phyloP scores from a whole-genome alignment of 2,888 invertebrate genomes.

The Dyspetes luteomarginatus region DNA sequence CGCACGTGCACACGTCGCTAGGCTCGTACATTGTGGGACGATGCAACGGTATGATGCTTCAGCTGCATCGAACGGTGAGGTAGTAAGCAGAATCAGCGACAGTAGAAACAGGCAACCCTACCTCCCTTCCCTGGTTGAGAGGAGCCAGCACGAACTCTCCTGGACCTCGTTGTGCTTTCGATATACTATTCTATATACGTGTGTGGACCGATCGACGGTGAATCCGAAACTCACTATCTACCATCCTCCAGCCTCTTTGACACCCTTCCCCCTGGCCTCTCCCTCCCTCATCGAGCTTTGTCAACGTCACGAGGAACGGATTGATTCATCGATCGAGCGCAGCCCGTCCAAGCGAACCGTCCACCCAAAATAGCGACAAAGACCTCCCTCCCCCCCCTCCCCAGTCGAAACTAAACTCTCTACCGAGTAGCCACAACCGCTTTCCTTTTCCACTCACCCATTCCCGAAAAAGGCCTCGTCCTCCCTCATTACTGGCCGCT shows the following conservation, averaged over 20 bases:
- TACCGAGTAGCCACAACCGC: constrained; percentile 40
- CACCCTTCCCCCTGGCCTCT: constrained; percentile 54
- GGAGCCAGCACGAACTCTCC: too few relatives aligned
- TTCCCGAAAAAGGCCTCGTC: constrained; percentile 1
- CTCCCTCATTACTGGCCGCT: neutral
- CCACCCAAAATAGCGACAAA: constrained; percentile 78
- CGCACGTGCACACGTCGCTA: constrained; percentile 78
- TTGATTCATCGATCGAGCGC: constrained; percentile 82
- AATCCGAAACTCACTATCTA: constrained; percentile 59
- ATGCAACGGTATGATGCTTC: constrained; percentile 70
- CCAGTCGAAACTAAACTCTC: constrained; percentile 63
- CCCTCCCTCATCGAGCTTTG: constrained; percentile 64
- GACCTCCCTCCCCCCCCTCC: constrained; percentile 68
- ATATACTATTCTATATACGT: constrained; percentile 66
- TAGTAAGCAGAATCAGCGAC: constrained; percentile 66
- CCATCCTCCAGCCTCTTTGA: constrained; percentile 41
- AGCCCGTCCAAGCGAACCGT: constrained; percentile 72
- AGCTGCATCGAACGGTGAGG: constrained; percentile 60
- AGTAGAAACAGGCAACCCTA: constrained; percentile 20
- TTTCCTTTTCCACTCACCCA: neutral
- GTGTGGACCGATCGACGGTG: constrained; percentile 48
- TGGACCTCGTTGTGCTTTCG: constrained; percentile 54
- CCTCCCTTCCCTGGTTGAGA: too few relatives aligned
- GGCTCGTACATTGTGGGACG: constrained; percentile 58
- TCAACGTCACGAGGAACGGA: constrained; percentile 82